Conservation (phyloP, 2,888 invertebrate genomes). For the Helobdella robusta region DNA sequence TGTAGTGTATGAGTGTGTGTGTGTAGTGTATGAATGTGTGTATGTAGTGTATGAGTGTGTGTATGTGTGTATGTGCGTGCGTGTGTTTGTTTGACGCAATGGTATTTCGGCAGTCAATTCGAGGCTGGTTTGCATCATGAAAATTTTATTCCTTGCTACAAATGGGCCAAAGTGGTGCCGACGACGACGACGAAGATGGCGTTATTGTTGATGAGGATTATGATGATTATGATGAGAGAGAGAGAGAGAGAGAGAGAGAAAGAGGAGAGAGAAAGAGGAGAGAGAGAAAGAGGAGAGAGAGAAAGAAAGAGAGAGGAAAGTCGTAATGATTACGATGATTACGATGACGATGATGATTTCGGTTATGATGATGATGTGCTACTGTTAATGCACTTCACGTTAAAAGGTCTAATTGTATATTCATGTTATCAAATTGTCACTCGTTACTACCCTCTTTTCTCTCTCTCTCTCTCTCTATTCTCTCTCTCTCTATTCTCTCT, state of each 20-base stretch:
- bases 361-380: neutral
- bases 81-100: neutral
- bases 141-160: neutral
- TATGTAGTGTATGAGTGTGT: too few relatives aligned
- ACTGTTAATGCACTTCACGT: neutral
- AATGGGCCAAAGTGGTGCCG: neutral
- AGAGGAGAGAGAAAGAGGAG: neutral
- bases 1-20: too few relatives aligned
- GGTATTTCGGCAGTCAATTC: neutral
- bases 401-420: neutral
- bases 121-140: neutral
- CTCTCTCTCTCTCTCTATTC: too few relatives aligned
- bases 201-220: neutral
- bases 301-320: neutral
- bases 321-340: neutral
- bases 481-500: too few relatives aligned
- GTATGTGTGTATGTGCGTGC: neutral
- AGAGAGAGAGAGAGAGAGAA: neutral
- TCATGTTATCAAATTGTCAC: too few relatives aligned
- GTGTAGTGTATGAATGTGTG: too few relatives aligned
- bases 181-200: neutral
- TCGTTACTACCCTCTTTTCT: too few relatives aligned
- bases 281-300: neutral
- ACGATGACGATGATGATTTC: neutral
- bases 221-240: neutral